These are phyloP conservation scores for Goniozus legneri DNA, from an alignment of 1,140 invertebrate species.

Conservation along the genomic window DNA sequence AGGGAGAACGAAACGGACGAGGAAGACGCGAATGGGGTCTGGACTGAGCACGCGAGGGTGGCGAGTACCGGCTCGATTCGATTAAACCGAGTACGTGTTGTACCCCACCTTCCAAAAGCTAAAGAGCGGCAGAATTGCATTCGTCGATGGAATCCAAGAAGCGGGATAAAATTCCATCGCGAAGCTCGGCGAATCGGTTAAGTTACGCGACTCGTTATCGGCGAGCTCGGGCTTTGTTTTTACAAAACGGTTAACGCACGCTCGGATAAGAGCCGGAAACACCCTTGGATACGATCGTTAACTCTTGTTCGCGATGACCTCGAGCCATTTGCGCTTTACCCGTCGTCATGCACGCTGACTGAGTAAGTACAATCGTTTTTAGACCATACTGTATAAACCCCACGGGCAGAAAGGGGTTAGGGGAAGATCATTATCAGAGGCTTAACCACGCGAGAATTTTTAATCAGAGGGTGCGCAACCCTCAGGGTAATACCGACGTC, in stretches of 20 bases:
- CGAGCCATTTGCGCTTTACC: conserved; percentile 40
- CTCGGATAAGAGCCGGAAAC: background rate
- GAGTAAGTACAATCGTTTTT: conserved; percentile 52
- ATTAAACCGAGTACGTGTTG: too few relatives aligned
- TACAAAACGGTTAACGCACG: too few relatives aligned
- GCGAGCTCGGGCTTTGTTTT: background rate
- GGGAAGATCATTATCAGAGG: conserved; percentile 56
- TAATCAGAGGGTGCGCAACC: conserved; percentile 57
- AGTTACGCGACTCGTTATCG: too few relatives aligned
- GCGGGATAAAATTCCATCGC: too few relatives aligned
- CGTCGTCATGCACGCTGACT: conserved; percentile 38
- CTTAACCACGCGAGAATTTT: conserved; percentile 58
- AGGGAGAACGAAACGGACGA: conserved; percentile 1
- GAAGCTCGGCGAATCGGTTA: too few relatives aligned
- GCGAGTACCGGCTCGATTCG: too few relatives aligned
- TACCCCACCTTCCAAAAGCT: background rate
- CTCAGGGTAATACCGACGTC: conserved; percentile 44
- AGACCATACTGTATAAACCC: conserved; percentile 47
- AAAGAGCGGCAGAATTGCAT: too few relatives aligned
- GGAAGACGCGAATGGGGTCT: conserved; percentile 11
- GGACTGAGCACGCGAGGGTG: too few relatives aligned
- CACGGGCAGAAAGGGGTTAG: conserved; percentile 40
- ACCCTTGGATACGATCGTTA: conserved; percentile 32
- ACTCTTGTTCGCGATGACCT: conserved; percentile 40
- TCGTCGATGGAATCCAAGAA: too few relatives aligned